phyloP scores from a whole-genome alignment of 2,797 vertebrate species.

The Echiichthys vipera region DNA sequence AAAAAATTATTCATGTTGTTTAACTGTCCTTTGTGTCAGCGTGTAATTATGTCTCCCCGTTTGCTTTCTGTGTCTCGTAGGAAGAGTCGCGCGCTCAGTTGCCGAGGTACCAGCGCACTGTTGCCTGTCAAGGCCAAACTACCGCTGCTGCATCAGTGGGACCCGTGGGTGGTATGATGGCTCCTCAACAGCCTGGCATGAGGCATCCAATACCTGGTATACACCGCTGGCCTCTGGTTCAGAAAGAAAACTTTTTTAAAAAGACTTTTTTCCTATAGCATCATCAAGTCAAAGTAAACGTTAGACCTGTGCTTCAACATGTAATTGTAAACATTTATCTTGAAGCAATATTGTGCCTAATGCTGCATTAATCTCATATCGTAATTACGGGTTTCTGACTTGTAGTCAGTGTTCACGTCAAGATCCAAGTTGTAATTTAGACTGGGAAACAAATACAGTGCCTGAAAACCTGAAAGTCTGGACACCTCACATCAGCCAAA shows the following conservation, averaged over 20 bases:
- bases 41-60: conserved; percentile 6
- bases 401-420: background rate
- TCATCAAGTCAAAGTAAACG: no score
- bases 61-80: conserved; percentile 70
- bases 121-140: conserved; percentile 88
- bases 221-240: background rate
- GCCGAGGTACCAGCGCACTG: conserved; percentile 91
- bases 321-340: background rate
- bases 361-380: background rate
- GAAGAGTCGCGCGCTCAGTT: conserved; percentile 93
- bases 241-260: no score
- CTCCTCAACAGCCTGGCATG: conserved; percentile 90
- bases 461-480: background rate
- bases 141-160: conserved; percentile 85
- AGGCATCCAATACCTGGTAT: conserved; percentile 93
- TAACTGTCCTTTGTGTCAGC: background rate
- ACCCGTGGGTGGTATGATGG: conserved; percentile 89
- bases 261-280: no score
- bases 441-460: background rate
- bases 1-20: background rate
- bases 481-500: background rate
- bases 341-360: background rate
- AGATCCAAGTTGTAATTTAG: background rate
- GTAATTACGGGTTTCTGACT: background rate
- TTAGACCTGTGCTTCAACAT: background rate